phyloP scores from a whole-genome alignment of 2,888 invertebrate species.

The Argyra leucocephala region DNA sequence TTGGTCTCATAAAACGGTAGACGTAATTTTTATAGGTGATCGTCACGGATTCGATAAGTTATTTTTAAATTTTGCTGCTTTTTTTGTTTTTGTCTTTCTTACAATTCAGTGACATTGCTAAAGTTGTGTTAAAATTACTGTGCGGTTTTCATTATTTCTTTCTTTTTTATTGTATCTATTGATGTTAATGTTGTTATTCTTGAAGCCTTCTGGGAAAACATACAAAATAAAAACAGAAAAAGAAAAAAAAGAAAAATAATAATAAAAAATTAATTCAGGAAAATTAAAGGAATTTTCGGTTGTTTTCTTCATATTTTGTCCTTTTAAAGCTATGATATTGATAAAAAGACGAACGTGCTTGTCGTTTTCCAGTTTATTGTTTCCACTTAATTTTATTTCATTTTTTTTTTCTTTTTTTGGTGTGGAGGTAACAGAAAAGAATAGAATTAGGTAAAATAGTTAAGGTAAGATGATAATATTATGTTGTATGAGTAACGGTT shows the following conservation, averaged over 20 bases:
- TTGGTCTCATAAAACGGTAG: too few species aligned
- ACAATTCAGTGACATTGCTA: not conserved
- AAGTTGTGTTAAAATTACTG: not conserved
- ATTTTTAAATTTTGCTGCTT: too few species aligned
- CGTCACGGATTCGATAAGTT: not conserved
- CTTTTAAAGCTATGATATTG: not conserved
- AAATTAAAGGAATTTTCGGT: not conserved
- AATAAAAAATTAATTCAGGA: too few species aligned
- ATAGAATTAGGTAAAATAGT: not conserved
- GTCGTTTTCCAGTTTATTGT: conserved; percentile 2
- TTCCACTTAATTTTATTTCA: not conserved
- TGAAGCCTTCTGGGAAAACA: not conserved
- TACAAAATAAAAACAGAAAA: too few species aligned
- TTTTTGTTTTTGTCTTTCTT: too few species aligned
- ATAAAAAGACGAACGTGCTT: not conserved
- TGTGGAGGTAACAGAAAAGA: not conserved
- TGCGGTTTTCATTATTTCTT: not conserved
- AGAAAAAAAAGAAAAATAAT: too few species aligned
- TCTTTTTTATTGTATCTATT: not conserved
- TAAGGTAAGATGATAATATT: not conserved
- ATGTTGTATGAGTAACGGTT: too few species aligned
- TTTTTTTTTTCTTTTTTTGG: not conserved
- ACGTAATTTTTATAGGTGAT: not conserved
- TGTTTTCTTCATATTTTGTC: not conserved
- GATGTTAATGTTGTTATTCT: not conserved